These are phyloP conservation scores for Danio rerio DNA, from an alignment of 2,113 vertebrate genomes.

Conservation along the genomic window DNA sequence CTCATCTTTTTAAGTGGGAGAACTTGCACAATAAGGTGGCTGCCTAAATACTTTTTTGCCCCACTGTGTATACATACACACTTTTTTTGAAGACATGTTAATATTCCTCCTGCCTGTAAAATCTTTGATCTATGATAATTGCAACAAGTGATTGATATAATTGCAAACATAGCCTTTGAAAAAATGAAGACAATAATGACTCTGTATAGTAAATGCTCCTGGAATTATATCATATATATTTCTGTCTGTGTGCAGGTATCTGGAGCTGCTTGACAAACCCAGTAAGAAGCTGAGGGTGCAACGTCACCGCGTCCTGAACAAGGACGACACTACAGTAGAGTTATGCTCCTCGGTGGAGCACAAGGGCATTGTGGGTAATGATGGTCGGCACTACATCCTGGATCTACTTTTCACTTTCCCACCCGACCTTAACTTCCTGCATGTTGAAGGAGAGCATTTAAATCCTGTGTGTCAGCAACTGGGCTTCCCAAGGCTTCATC, in stretches of 20 bases:
- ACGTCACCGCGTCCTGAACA: conserved; percentile 88
- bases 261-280: conserved; percentile 91
- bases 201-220: no score
- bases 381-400: conserved; percentile 90
- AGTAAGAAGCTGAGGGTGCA: conserved; percentile 88
- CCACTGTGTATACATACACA: no score
- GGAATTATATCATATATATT: background rate
- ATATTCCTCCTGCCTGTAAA: no score
- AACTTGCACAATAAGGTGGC: no score
- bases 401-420: conserved; percentile 94
- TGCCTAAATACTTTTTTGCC: no score
- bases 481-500: conserved; percentile 85
- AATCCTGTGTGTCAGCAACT: conserved; percentile 82
- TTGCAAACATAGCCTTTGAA: no score
- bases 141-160: no score
- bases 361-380: conserved; percentile 95
- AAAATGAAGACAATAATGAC: no score
- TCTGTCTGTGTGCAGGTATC: conserved; percentile 63
- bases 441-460: conserved; percentile 80
- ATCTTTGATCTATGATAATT: no score
- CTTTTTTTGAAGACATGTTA: no score
- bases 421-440: conserved; percentile 92
- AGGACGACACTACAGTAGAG: conserved; percentile 84
- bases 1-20: no score
- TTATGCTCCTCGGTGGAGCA: conserved; percentile 92